phyloP scores from a whole-genome alignment of 2,888 invertebrate genomes.

The Drepana falcataria region DNA sequence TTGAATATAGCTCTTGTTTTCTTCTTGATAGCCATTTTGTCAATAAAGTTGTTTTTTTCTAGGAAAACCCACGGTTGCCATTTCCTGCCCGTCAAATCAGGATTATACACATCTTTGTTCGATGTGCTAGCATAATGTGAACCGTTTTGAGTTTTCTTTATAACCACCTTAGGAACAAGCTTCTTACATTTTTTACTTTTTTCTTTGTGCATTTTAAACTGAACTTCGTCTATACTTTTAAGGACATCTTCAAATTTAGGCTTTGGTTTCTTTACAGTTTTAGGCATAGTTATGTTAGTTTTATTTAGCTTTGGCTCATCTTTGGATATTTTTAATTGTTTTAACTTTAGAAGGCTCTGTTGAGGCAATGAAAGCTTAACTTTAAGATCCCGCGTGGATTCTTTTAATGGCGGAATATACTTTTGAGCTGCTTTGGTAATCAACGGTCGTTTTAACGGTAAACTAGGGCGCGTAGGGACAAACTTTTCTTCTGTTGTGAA shows the following conservation, averaged over 20 bases:
- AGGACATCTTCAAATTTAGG: slow-evolving; percentile 76
- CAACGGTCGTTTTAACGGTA: slow-evolving; percentile 45
- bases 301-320: slow-evolving; percentile 48
- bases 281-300: slow-evolving; percentile 28
- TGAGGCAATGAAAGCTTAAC: slow-evolving; percentile 65
- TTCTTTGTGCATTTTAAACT: slow-evolving; percentile 62
- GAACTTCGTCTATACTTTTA: slow-evolving; percentile 71
- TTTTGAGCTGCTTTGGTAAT: slow-evolving; percentile 74
- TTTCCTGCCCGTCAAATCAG: slow-evolving; percentile 70
- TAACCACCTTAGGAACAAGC: slow-evolving; percentile 68
- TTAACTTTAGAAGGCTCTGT: slow-evolving; percentile 60
- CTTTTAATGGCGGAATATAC: slow-evolving; percentile 70
- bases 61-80: slow-evolving; percentile 76
- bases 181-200: slow-evolving; percentile 57
- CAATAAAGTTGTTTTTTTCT: slow-evolving; percentile 64
- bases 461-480: slow-evolving; percentile 33
- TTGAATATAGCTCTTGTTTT: slow-evolving; percentile 61
- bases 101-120: slow-evolving; percentile 48
- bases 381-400: slow-evolving; percentile 59
- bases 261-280: slow-evolving; percentile 57
- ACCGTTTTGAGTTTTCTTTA: slow-evolving; percentile 68
- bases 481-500: slow-evolving; percentile 57
- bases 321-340: slow-evolving; percentile 62
- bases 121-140: slow-evolving; percentile 69
- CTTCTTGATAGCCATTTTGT: slow-evolving; percentile 64